Conservation (phyloP, 2,113 vertebrate genomes). For the Oenanthe melanoleuca region DNA sequence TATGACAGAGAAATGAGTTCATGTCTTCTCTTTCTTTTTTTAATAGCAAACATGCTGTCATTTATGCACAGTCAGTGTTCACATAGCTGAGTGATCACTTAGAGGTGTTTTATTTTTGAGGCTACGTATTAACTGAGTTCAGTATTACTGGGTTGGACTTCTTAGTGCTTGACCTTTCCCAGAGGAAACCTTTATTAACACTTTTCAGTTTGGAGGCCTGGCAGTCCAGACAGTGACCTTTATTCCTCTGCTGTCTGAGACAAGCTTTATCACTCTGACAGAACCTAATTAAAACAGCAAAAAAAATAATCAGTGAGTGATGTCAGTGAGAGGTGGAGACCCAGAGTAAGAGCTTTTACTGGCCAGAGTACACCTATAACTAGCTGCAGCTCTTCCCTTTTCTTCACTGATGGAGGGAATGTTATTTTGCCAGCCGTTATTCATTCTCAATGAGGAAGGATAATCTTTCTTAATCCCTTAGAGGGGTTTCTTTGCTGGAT, state of each 20-base stretch:
- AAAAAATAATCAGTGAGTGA: neutral
- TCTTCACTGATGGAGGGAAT: constrained; percentile 49
- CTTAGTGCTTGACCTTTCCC: constrained; percentile 1
- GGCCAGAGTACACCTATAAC: constrained; percentile 35
- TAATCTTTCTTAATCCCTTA: constrained; percentile 45
- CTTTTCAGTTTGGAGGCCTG: constrained; percentile 36
- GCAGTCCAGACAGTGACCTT: constrained; percentile 48
- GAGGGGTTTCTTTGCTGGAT: constrained; percentile 44
- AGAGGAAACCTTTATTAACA: constrained; percentile 33
- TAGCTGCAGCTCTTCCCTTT: constrained; percentile 31
- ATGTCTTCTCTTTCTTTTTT: neutral
- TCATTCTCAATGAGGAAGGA: constrained; percentile 19
- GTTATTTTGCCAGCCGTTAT: constrained; percentile 19
- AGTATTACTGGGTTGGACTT: neutral
- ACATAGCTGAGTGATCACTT: neutral
- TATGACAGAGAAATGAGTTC: neutral
- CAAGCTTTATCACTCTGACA: constrained; percentile 52
- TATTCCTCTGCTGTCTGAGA: constrained; percentile 48
- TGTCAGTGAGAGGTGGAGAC: constrained; percentile 60
- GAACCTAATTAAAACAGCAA: constrained; percentile 48
- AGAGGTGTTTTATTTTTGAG: constrained; percentile 2
- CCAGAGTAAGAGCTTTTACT: constrained; percentile 53
- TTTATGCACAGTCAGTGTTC: neutral
- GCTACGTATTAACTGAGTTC: neutral
- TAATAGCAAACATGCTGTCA: neutral